These are phyloP conservation scores for Argyrosomus japonicus DNA, from an alignment of 2,113 vertebrate genomes.

Conservation along the genomic window DNA sequence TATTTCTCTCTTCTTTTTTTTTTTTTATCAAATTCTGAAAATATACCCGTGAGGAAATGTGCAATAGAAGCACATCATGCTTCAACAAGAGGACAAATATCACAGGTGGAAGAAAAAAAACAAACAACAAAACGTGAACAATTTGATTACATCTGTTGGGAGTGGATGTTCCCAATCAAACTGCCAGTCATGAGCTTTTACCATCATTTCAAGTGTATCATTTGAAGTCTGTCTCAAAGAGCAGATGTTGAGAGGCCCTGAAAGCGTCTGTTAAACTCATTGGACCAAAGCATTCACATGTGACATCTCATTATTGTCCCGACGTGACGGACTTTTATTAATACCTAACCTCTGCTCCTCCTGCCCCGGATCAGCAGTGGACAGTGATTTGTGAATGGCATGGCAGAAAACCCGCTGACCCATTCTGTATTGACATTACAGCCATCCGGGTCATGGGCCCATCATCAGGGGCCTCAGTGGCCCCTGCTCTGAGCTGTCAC, in stretches of 20 bases:
- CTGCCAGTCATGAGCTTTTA: slow-evolving; percentile 57
- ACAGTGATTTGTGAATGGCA: slow-evolving; percentile 49
- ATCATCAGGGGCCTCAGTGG: slow-evolving; percentile 24
- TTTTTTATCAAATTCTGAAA: slow-evolving; percentile 78
- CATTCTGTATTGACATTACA: slow-evolving; percentile 43
- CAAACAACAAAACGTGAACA: slow-evolving; percentile 9
- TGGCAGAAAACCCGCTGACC: slow-evolving; percentile 53
- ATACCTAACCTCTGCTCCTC: slow-evolving; percentile 26
- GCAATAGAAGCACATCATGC: slow-evolving; percentile 87
- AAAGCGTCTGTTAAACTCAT: slow-evolving; percentile 9
- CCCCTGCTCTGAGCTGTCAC: slow-evolving; percentile 67
- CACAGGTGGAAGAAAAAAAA: not conserved
- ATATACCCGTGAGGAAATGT: slow-evolving; percentile 90
- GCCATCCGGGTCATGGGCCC: slow-evolving; percentile 48
- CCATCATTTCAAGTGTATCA: slow-evolving; percentile 24
- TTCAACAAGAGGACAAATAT: slow-evolving; percentile 37
- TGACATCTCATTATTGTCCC: slow-evolving; percentile 27
- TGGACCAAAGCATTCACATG: slow-evolving; percentile 50
- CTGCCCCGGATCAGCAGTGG: slow-evolving; percentile 36
- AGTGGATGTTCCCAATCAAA: slow-evolving; percentile 23
- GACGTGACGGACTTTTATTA: slow-evolving; percentile 23
- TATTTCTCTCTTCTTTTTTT: slow-evolving; percentile 68
- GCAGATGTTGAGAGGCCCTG: slow-evolving; percentile 1
- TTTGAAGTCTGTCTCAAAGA: slow-evolving; percentile 6
- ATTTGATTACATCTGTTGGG: slow-evolving; percentile 20